Conservation (phyloP, 2,888 invertebrate species). For the Thymelicus acteon region DNA sequence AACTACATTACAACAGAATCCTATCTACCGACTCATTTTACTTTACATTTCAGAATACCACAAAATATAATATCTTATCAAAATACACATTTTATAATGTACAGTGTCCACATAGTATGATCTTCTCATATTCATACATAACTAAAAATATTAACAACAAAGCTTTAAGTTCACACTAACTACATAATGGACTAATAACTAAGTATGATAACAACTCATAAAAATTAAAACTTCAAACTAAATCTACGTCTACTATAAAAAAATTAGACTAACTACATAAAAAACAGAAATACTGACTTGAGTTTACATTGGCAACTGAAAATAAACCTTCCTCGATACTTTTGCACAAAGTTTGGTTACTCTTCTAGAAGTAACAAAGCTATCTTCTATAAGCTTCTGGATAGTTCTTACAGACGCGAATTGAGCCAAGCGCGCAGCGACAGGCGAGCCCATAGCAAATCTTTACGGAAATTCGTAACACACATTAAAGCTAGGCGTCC, state of each 20-base stretch:
- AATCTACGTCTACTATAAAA: not conserved
- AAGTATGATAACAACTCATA: no score
- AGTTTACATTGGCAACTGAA: constrained; percentile 43
- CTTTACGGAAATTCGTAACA: constrained; percentile 44
- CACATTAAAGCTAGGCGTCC: not conserved
- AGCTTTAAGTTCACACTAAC: no score
- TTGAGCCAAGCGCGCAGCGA: constrained; percentile 56
- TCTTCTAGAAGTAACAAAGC: constrained; percentile 9
- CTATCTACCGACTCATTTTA: not conserved
- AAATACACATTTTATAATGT: no score
- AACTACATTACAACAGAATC: not conserved
- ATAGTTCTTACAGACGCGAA: constrained; percentile 50
- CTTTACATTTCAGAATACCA: not conserved
- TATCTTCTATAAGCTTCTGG: constrained; percentile 40
- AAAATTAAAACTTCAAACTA: no score
- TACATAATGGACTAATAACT: no score
- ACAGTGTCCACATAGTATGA: no score
- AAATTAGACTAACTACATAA: not conserved
- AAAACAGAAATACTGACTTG: constrained; percentile 37
- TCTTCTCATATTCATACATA: no score
- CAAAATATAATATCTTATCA: no score
- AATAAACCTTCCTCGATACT: constrained; percentile 40
- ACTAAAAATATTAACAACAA: no score
- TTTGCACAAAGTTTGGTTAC: constrained; percentile 25
- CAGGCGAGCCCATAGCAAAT: constrained; percentile 60